Evolutionary conservation across 2,888 invertebrate genomes (phyloP).

Genomic region (Allygus modestus): DNA sequence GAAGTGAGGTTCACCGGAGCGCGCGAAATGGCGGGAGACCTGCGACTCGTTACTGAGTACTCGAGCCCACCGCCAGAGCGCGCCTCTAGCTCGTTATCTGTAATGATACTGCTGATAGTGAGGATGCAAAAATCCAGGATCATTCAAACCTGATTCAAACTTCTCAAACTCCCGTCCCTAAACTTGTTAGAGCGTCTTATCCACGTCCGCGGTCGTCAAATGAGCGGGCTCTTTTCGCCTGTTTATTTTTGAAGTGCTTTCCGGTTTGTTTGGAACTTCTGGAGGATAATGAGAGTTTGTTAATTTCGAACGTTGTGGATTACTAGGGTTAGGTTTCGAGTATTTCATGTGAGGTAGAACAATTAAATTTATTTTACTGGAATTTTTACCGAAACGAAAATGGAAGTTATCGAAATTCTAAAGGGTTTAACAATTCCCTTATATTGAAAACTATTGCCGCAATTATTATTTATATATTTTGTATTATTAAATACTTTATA

Average conservation of each 20-base stretch:
- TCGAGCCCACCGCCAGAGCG: not conserved
- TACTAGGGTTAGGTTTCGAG: too few relatives aligned
- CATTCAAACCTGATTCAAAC: slow-evolving; percentile 4
- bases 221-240: slow-evolving; percentile 4
- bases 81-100: not conserved
- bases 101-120: slow-evolving; percentile 42
- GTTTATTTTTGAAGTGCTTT: not conserved
- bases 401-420: too few relatives aligned
- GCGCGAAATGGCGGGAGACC: slow-evolving; percentile 43
- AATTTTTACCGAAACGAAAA: too few relatives aligned
- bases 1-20: slow-evolving; percentile 29
- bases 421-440: too few relatives aligned
- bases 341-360: too few relatives aligned
- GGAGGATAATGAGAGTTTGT: slow-evolving; percentile 17
- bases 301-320: not conserved
- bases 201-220: not conserved
- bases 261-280: slow-evolving; percentile 9
- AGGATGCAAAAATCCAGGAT: not conserved
- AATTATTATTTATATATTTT: too few relatives aligned
- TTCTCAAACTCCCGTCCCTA: not conserved
- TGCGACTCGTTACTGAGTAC: slow-evolving; percentile 22
- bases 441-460: too few relatives aligned
- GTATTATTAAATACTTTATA: too few relatives aligned
- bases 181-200: slow-evolving; percentile 15
- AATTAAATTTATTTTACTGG: too few relatives aligned